A percentile compares a stretch with the other conserved stretches of the same genome.
Conservation (phyloP, 2,888 invertebrate genomes). For the Emesis furor region DNA sequence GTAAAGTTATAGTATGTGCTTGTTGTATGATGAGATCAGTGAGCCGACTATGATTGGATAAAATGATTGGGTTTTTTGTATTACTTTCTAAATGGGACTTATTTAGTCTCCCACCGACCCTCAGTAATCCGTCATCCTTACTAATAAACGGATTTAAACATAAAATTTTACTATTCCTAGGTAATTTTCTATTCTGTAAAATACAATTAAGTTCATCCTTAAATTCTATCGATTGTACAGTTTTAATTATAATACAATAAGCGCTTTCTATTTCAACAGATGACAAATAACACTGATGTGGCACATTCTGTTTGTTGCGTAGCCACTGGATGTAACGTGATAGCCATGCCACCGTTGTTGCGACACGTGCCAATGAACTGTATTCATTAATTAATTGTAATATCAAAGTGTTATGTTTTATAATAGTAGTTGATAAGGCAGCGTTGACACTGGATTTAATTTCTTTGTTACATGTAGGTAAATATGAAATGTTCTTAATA, state of each 20-base stretch:
- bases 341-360: slow-evolving; percentile 31
- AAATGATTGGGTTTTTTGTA: no score
- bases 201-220: no score
- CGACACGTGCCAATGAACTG: slow-evolving; percentile 31
- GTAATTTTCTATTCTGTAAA: not conserved
- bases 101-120: slow-evolving; percentile 20
- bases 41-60: no score
- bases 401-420: slow-evolving; percentile 21
- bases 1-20: not conserved
- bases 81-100: no score
- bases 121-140: slow-evolving; percentile 29
- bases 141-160: slow-evolving; percentile 29
- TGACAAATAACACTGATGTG: not conserved
- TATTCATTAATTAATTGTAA: slow-evolving; percentile 37
- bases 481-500: slow-evolving; percentile 2
- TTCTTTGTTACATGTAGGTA: slow-evolving; percentile 5
- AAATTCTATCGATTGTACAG: no score
- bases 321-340: slow-evolving; percentile 21
- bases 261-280: not conserved
- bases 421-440: slow-evolving; percentile 20
- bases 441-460: slow-evolving; percentile 29
- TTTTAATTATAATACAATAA: not conserved
- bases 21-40: not conserved
- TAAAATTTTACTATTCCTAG: not conserved
- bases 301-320: not conserved